Base-by-base conservation (phyloP, 2,888 invertebrate species). In the Dugesia japonica region DNA sequence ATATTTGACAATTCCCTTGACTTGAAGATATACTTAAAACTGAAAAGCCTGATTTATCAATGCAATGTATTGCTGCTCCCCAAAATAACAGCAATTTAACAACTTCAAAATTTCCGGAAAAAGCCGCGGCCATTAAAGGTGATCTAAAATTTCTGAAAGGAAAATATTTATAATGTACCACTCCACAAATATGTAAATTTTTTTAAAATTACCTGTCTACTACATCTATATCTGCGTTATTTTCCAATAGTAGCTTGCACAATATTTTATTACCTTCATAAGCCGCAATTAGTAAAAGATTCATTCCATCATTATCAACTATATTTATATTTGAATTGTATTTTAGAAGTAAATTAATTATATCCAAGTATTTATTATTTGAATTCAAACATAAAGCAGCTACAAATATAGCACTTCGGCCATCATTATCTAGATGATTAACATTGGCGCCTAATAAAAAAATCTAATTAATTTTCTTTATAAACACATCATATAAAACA, bases 51-150 rank as follows among this genome's bases (percentile, higher is more conserved):
- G 92, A 92, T 9, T 89, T 89, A 85, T 93, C 93, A 87, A 93
- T 92, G 81, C 89, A 89, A 85, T 93, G 93, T 73, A 92, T 91
- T 82, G 91, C 90, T 79, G 92, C 92, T 72, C 92, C 92, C 92
- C 92, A 92, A 86, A 91, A 92, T 78, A 93, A 87, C 79, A 93
- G 86, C 78, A 92, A 86, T 20, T 90, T 89, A 0, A 91, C 90
- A 0, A 92, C 89, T 13, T 89, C 87, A 28, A 91, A 90, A 84
- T 92, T 92, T 0, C 92, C 92, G 84, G 92, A 92, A 1, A 91
- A 90, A 17, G 92, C 92, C 0, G 92, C 92, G 7, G 73, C 33
- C 27, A 79, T 31, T 1, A 80, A 26, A 15, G 38, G 26, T 17
- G 56, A 73, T 27, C 76, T 72, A 31, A 26, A 72, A 15, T 28